Conservation (phyloP, 2,113 vertebrate genomes). For the Myodes glareolus region DNA sequence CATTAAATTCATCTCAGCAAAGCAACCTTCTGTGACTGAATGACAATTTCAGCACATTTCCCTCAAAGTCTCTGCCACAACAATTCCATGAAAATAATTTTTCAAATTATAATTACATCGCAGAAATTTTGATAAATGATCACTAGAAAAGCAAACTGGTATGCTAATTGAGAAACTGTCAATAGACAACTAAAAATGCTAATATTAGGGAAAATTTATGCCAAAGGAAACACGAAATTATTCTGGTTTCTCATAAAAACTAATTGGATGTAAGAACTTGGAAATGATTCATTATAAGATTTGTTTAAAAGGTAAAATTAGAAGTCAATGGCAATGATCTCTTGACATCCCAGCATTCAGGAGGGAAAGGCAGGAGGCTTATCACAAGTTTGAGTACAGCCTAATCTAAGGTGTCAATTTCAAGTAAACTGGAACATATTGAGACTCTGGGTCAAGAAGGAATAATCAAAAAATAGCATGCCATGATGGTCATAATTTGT, state of each 20-base stretch:
- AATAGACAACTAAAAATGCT: background rate
- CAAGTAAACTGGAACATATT: background rate
- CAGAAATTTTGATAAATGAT: constrained; percentile 20
- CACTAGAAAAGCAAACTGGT: background rate
- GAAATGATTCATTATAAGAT: constrained; percentile 5
- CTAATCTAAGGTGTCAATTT: background rate
- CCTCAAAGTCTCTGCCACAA: constrained; percentile 28
- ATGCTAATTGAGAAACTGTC: background rate
- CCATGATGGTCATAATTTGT: background rate
- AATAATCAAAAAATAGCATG: constrained; percentile 21
- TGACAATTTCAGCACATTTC: constrained; percentile 28
- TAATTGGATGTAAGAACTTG: background rate
- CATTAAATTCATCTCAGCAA: constrained; percentile 32
- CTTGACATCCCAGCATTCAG: background rate
- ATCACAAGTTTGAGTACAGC: background rate
- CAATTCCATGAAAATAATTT: constrained; percentile 43
- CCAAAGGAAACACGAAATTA: constrained; percentile 22
- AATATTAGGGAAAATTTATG: constrained; percentile 1
- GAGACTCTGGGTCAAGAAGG: background rate
- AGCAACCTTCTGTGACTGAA: background rate
- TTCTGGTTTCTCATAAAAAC: constrained; percentile 35
- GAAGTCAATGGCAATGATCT: background rate
- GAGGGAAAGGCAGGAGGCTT: background rate
- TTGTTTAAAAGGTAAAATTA: constrained; percentile 27
- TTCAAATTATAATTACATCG: background rate